Base-by-base conservation (phyloP, 2,888 invertebrate species). In the Lasioglossum morio region DNA sequence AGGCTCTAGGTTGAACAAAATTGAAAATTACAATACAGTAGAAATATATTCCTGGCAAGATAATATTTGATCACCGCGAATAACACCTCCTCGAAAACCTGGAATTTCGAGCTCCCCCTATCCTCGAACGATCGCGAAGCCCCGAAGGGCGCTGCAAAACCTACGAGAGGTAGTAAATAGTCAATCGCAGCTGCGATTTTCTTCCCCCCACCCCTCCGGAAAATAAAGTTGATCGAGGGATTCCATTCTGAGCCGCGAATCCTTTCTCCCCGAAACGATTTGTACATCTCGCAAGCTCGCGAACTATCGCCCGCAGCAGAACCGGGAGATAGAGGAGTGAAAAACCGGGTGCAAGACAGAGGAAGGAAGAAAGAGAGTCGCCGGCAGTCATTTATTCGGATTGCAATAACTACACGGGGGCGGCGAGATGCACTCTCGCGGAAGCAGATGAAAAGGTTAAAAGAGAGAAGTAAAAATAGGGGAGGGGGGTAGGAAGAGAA, bases 321-420 rank as follows among this genome's bases (percentile, higher is more conserved):
- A 19, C 34, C 66, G 66, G 1, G 23, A 23, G 23, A 66, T 3
- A 34, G 4, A 10, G 23, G 16, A 46, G 34, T 2, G 10, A 34
- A 16, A 23, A 34, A 23, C 23, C 30, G 34, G 0, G 66, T 4
- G 34, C 7, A 34, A 66, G 34, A 23, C 10, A 7, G 63, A 3
- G 63, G 8, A 19, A 16, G 2, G 7, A 23, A 23, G 19, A 10
- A 19, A 10, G 23, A 23, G 86, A 80, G 81, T 73, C 77, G 78
- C 86, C 72, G 76, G 73, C 73, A 87, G 87, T 90, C 85, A 84
- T 90, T 89, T 90, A 80, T 81, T 84, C 81, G 70, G 82, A 90
- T 90, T 87, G 89, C 81, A 88, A 82, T 72, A 77, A 77, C 75
- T 76, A 77, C 80, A 70, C 48, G 46, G 80, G 57, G 72, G 78